phyloP scores from a whole-genome alignment of 2,797 vertebrate species.

The Microctenopoma steveboyesi region DNA sequence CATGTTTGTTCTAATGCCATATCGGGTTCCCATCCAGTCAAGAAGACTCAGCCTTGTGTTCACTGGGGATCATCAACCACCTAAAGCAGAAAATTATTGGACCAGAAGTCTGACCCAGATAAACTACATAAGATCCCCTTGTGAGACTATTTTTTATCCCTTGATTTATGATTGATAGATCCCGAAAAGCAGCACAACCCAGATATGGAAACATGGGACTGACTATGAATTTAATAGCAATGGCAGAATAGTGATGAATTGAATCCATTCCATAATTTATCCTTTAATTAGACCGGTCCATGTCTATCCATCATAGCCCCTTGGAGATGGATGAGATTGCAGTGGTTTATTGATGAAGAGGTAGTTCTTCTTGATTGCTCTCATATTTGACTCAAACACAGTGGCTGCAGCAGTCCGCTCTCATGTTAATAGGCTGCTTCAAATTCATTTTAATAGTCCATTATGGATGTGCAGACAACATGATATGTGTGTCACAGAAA shows the following conservation, averaged over 20 bases:
- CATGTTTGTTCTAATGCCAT: conserved; percentile 43
- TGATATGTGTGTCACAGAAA: conserved; percentile 6
- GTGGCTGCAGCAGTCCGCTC: conserved; percentile 47
- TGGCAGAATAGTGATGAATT: conserved; percentile 77
- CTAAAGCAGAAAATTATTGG: conserved; percentile 41
- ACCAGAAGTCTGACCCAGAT: conserved; percentile 58
- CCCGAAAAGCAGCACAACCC: conserved; percentile 58
- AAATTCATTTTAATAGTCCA: conserved; percentile 37
- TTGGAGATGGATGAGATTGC: conserved; percentile 72
- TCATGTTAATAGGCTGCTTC: conserved; percentile 55
- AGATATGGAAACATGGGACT: conserved; percentile 65
- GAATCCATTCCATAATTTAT: conserved; percentile 80
- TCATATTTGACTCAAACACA: conserved; percentile 75
- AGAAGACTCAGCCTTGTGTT: conserved; percentile 35
- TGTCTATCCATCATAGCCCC: conserved; percentile 73
- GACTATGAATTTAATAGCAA: conserved; percentile 66
- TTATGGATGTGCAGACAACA: conserved; percentile 23
- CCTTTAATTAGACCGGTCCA: conserved; percentile 78
- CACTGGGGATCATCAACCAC: conserved; percentile 29
- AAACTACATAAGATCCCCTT: conserved; percentile 50
- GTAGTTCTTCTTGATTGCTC: conserved; percentile 80
- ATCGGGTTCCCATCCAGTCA: conserved; percentile 20
- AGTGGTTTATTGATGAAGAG: conserved; percentile 79
- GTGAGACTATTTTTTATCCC: conserved; percentile 44
- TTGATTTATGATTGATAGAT: conserved; percentile 77